These are phyloP conservation scores for Spheniscus mendiculus DNA, from an alignment of 2,113 vertebrate genomes.

Conservation along the genomic window DNA sequence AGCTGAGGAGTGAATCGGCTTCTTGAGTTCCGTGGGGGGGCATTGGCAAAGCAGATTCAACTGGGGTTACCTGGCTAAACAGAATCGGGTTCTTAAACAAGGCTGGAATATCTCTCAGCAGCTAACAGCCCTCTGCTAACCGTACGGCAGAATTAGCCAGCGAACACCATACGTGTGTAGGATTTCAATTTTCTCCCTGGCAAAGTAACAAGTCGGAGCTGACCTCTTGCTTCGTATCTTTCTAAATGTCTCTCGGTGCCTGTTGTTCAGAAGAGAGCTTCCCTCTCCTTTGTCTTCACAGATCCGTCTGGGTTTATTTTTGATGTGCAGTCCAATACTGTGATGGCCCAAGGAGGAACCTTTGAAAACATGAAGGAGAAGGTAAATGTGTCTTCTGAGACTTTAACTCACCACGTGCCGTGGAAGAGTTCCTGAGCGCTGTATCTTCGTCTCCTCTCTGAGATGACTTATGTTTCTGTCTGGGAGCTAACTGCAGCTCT, in stretches of 20 bases:
- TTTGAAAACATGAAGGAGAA: constrained; percentile 97
- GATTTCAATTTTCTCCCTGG: background rate
- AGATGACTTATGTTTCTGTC: background rate
- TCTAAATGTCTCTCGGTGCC: background rate
- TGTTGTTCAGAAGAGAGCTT: background rate
- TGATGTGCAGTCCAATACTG: constrained; percentile 93
- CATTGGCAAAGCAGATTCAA: background rate
- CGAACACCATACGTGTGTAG: background rate
- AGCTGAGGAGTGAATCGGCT: background rate
- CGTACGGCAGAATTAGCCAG: accelerated
- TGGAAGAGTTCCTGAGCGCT: background rate
- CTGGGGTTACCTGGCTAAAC: background rate
- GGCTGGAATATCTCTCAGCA: background rate
- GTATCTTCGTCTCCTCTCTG: background rate
- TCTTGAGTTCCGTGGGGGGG: background rate
- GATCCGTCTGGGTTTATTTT: constrained; percentile 92
- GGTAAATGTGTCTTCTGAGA: constrained; percentile 71
- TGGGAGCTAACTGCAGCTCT: background rate
- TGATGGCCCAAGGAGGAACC: constrained; percentile 92
- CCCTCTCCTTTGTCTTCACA: constrained; percentile 54
- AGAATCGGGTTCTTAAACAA: background rate
- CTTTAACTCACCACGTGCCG: background rate
- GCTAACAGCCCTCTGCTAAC: too few relatives aligned
- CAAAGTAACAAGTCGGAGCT: background rate
- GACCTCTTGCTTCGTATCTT: background rate